Evolutionary conservation across 2,797 vertebrate genomes (phyloP).

Genomic region (Phrynocephalus guinanensis): DNA sequence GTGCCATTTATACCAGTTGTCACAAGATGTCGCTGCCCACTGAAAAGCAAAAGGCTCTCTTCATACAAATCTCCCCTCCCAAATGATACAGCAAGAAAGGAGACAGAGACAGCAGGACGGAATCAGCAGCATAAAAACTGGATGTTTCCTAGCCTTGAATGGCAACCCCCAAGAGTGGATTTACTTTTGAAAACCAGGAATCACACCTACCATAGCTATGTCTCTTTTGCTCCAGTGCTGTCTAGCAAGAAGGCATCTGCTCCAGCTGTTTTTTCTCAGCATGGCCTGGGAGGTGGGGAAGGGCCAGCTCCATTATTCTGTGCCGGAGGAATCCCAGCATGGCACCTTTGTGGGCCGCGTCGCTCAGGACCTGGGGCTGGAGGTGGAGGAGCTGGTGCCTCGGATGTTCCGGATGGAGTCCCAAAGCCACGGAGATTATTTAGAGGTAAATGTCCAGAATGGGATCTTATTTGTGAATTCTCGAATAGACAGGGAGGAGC

Average conservation of each 20-base stretch:
- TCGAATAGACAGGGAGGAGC: slow-evolving; percentile 78
- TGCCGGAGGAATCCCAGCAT: slow-evolving; percentile 80
- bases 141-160: background rate
- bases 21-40: slow-evolving; percentile 43
- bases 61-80: slow-evolving; percentile 25
- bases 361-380: slow-evolving; percentile 69
- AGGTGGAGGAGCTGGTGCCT: slow-evolving; percentile 67
- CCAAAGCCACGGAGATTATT: slow-evolving; percentile 66
- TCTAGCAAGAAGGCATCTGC: slow-evolving; percentile 12
- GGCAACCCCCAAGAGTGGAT: background rate
- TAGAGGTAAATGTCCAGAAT: slow-evolving; percentile 79
- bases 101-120: slow-evolving; percentile 1
- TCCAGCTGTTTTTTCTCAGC: slow-evolving; percentile 72
- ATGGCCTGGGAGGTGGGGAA: slow-evolving; percentile 75
- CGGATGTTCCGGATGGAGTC: slow-evolving; percentile 78
- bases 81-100: background rate
- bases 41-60: slow-evolving; percentile 25
- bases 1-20: slow-evolving; percentile 20
- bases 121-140: background rate
- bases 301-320: slow-evolving; percentile 79
- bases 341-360: slow-evolving; percentile 74
- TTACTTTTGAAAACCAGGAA: background rate
- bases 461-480: slow-evolving; percentile 79
- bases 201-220: slow-evolving; percentile 41
- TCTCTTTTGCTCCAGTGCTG: slow-evolving; percentile 31